Base-by-base conservation (phyloP, 2,888 invertebrate genomes). In the Dilophus febrilis region DNA sequence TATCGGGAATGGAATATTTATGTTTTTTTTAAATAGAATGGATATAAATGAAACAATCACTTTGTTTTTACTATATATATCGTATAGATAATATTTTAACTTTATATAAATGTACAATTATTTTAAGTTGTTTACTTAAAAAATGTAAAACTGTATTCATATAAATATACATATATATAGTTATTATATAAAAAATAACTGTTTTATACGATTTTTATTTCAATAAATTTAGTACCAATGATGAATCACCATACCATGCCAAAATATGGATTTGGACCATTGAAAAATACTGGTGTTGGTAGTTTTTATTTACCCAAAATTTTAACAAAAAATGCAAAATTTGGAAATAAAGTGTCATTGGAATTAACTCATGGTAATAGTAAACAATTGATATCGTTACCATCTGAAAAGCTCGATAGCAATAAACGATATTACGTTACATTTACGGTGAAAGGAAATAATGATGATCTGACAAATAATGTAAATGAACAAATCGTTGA, bases 361-460 rank as follows among this genome's bases (percentile, higher is more conserved):
- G 86, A 88, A 61, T 71, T 90, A 40, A 82, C 80, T 40, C 84
- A 86, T 51, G 87, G 87, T 32, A 74, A 76, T 40, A 84, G 83
- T 54, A 82, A 82, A 55, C 85, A 86, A 59, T 70, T 88, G 47
- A 87, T 88, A 55, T 80, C 86, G 51, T 68, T 90, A 58, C 90
- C 90, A 39, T 79, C 87, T 16, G 85, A 88, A 53, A 77, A 75
- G 56, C 64, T 90, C 51, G 87, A 90, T 58, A 83, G 81, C 55
- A 85, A 82, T 57, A 90, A 88, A 62, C 72, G 85, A 55, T 91
- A 90, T 64, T 88, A 86, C 59, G 88, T 91, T 43, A 90, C 88
- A 37, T 88, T 91, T 56, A 88, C 88, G 26, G 86, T 91, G 4
- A 84, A 84, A 59, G 84, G 84, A 38, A 51, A 60, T 26, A 50